Evolutionary conservation across 2,797 vertebrate genomes (phyloP), one percentile per base, ranked within the genome.

Genomic region (Sphenodon punctatus): DNA sequence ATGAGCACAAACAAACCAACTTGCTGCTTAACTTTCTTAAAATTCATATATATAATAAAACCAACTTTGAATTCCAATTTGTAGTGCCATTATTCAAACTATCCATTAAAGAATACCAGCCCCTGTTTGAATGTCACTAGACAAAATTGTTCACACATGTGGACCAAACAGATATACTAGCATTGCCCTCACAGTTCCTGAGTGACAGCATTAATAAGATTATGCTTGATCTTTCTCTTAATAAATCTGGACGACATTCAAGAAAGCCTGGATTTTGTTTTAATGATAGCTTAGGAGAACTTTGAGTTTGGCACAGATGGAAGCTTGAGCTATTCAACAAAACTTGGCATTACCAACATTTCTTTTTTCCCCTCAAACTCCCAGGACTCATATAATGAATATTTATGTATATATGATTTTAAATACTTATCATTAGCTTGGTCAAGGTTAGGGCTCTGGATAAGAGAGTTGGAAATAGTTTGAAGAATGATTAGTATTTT

Each of bases 191-290:
- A 90, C 34, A 72, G 64, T 67, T 89, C 83, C 74, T 92, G 90
- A 90, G 86, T 84, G 85, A 89, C 90, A 92, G 60, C 84, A 71
- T 76, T 90, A 93, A 93, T 91, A 91, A 91, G 88, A 92, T 92
- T 89, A 91, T 0, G 20, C 84, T 91, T 84, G 89, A 89, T 92
- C 88, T 90, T 90, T 88, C 78, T 93, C 79, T 91, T 91, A 86
- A 90, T 90, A 91, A 89, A 79, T 84, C 77, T 93, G 90, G 86
- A 91, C 87, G 86, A 89, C 85, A 69, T 86, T 88, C 88, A 93
- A 88, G 78, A 51, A 81, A 89, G 88, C 66, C 80, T 83, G 82
- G 43, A 61, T 5, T 55, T 90, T 84, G 74, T 89, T 91, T 76
- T 89, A 83, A 86, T 67, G 84, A 85, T 84, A 75, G 42, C n/a